These are phyloP conservation scores for Upupa epops DNA, from an alignment of 2,113 vertebrate genomes.

Conservation along the genomic window DNA sequence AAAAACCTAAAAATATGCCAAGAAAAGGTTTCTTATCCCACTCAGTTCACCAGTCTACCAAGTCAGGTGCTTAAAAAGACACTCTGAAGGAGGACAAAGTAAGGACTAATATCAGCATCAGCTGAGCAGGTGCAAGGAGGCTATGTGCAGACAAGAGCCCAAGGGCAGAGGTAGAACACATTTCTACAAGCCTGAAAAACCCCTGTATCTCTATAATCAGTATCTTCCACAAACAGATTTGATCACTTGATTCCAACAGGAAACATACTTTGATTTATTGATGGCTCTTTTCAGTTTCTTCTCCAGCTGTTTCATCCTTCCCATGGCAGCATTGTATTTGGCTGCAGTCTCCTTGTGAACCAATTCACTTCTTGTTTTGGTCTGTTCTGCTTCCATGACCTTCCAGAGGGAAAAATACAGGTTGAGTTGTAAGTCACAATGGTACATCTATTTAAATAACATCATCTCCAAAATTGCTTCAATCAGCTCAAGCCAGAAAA, in stretches of 20 bases:
- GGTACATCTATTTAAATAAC: not conserved
- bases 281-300: conserved; percentile 96
- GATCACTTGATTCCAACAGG: fast-evolving
- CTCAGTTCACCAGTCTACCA: not conserved
- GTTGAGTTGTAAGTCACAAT: not conserved
- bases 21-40: not conserved
- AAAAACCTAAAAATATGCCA: not conserved
- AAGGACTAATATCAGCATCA: not conserved
- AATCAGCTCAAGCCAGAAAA: not conserved
- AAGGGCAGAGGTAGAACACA: not conserved
- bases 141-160: not conserved
- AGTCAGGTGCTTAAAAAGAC: not conserved
- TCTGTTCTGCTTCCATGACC: conserved; percentile 97
- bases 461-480: not conserved
- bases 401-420: conserved; percentile 53
- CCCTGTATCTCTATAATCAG: fast-evolving
- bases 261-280: conserved; percentile 93
- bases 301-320: conserved; percentile 95
- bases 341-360: conserved; percentile 93
- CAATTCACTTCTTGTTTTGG: conserved; percentile 90
- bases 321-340: conserved; percentile 89
- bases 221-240: not conserved
- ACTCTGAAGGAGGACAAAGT: not conserved
- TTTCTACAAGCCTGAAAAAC: not conserved
- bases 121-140: not conserved